A percentile compares a stretch with the other conserved stretches of the same genome.
These are phyloP conservation scores for Clistopyga incitator DNA, from an alignment of 2,888 invertebrate genomes.

Conservation along the genomic window DNA sequence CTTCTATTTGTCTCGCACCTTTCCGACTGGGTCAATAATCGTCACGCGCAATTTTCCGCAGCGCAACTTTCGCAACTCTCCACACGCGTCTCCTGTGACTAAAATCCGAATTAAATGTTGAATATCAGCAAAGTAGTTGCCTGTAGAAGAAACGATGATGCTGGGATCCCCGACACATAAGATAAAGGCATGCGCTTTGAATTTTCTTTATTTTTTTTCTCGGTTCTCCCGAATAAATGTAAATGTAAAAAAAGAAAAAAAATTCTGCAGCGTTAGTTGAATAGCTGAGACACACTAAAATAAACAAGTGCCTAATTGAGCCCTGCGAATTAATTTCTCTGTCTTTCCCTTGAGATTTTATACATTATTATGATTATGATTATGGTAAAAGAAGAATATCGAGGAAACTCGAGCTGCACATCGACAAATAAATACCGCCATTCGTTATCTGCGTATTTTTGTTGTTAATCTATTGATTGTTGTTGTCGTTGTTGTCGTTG, in stretches of 20 bases:
- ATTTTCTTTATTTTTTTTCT: constrained; percentile 2
- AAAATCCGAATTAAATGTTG: constrained; percentile 21
- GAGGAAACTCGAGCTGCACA: not conserved
- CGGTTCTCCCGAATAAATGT: not conserved
- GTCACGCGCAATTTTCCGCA: constrained; percentile 17
- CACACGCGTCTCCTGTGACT: constrained; percentile 25
- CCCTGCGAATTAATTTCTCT: constrained; percentile 10
- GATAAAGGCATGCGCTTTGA: constrained; percentile 22
- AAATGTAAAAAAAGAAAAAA: no score
- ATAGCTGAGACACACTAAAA: not conserved
- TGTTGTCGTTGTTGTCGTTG: constrained; percentile 52
- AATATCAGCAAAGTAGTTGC: constrained; percentile 14
- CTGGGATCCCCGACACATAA: not conserved
- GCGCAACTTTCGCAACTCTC: not conserved
- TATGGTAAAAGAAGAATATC: not conserved
- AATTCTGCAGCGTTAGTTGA: constrained; percentile 9
- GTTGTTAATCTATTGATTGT: constrained; percentile 40
- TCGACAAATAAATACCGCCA: not conserved
- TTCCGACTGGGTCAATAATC: constrained; percentile 31
- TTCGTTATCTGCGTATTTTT: constrained; percentile 17
- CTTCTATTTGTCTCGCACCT: constrained; percentile 36
- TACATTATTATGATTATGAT: not conserved
- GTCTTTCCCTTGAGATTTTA: not conserved
- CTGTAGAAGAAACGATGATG: constrained; percentile 7
- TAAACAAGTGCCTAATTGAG: not conserved